phyloP scores from a whole-genome alignment of 2,888 invertebrate genomes.

The Napeogenes inachia region DNA sequence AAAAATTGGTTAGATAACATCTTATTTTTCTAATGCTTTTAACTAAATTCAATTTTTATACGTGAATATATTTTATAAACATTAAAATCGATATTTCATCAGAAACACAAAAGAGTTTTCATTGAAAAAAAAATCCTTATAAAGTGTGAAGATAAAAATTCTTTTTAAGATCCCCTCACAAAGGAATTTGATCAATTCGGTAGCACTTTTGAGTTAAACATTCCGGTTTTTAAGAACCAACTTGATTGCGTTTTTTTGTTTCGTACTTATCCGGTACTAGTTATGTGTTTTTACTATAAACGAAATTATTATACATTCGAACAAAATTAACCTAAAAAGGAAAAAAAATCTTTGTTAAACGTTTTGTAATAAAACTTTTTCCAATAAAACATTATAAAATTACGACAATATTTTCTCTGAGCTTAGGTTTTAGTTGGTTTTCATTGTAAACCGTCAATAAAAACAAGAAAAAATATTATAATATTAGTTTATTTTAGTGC shows the following conservation, averaged over 20 bases:
- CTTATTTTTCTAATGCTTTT: no score
- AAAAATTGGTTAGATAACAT: no score
- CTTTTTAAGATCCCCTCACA: conserved; percentile 29
- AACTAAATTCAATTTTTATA: no score
- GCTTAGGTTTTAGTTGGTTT: conserved; percentile 21
- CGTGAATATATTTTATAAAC: no score
- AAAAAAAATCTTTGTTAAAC: conserved; percentile 27
- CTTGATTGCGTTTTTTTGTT: conserved; percentile 16
- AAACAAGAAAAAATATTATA: no score
- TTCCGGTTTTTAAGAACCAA: conserved; percentile 12
- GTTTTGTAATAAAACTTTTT: conserved; percentile 29
- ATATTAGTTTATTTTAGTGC: no score
- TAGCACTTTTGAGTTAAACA: conserved; percentile 31
- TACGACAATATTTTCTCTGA: conserved; percentile 33
- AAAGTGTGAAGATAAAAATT: conserved; percentile 20
- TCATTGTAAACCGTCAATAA: conserved; percentile 2
- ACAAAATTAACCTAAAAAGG: conserved; percentile 2
- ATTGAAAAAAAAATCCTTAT: conserved; percentile 23
- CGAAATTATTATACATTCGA: neutral
- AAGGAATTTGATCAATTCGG: conserved; percentile 34
- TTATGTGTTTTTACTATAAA: neutral
- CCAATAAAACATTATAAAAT: conserved; percentile 35
- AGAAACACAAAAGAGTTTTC: conserved; percentile 22
- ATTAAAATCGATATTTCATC: conserved; percentile 20
- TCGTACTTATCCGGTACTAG: no score